Evolutionary conservation across 1,140 invertebrate genomes (phyloP).

Genomic region (Episyrphus balteatus): DNA sequence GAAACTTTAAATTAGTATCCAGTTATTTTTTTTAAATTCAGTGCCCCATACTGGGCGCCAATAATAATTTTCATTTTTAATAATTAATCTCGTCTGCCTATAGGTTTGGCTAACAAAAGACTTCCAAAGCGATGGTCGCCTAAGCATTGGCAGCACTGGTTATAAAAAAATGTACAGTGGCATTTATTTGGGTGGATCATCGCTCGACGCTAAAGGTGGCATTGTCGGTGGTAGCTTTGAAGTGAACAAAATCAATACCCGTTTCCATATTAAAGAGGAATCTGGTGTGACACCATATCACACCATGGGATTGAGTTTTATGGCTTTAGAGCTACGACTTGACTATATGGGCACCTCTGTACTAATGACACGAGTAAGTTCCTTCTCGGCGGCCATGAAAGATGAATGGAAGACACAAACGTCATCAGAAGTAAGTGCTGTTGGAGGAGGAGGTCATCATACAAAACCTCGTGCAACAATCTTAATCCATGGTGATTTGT

Average conservation of each 20-base stretch:
- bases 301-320: slow-evolving; percentile 69
- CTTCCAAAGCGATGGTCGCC: slow-evolving; percentile 76
- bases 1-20: too few species aligned
- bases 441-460: neutral
- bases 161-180: slow-evolving; percentile 89
- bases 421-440: slow-evolving; percentile 15
- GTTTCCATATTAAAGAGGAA: slow-evolving; percentile 80
- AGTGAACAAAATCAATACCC: slow-evolving; percentile 78
- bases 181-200: slow-evolving; percentile 77
- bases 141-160: slow-evolving; percentile 88
- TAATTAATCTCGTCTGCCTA: too few species aligned
- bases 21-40: too few species aligned
- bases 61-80: too few species aligned
- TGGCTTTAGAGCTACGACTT: slow-evolving; percentile 74
- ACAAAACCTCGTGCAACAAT: slow-evolving; percentile 54
- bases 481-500: slow-evolving; percentile 83
- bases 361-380: slow-evolving; percentile 78
- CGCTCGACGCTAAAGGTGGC: slow-evolving; percentile 87
- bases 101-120: slow-evolving; percentile 74
- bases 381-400: slow-evolving; percentile 62
- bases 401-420: slow-evolving; percentile 67
- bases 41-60: too few species aligned
- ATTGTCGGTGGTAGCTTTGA: slow-evolving; percentile 93
- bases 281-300: slow-evolving; percentile 82
- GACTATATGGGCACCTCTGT: slow-evolving; percentile 96